Base-by-base conservation (phyloP, 2,888 invertebrate species). In the Dicycla oo region DNA sequence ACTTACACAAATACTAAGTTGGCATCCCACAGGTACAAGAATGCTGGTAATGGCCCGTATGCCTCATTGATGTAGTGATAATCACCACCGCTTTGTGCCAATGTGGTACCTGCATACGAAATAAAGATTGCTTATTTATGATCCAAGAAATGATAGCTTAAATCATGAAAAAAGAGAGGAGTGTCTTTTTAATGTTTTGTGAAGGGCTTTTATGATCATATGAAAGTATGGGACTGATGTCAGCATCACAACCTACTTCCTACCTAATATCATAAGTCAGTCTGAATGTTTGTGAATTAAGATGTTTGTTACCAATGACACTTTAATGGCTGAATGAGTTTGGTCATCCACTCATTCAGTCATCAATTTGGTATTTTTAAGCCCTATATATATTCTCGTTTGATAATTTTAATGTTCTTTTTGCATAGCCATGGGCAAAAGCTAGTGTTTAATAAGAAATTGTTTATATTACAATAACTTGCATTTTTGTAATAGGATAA, bases 1-100 rank as follows among this genome's bases (percentile, higher is more conserved):
- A 97, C 98, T 97, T 94, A 99, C 98, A 99, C 99, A 96, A 99
- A 99, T 78, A 99, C 98, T 88, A 99, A 96, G 95, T 98, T 98
- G n/a, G 99, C 99, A 91, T 99, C 99, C 99, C 99, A 99, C 20
- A 99, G 96, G 91, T 98, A 99, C 20, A 99, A 96, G 92, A 99
- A 99, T 0, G 99, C 98, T 23, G 98, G 99, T 71, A 99, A 93
- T 3, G 98, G 97, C 40, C 99, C 99, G 90, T 97, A 99, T 2
- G 99, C 98, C 93, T 99, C 98, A 88, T 97, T 97, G 81, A 99
- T 99, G 89, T 99, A 99, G 49, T 99, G 99, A 93, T 99, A 99
- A 95, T 99, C 99, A 3, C 99, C 99, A 34, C 99, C 99, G 74
- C 99, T 99, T 90, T 98, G 98, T 6, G 99, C 98, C 89, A 99